Conservation (phyloP, 2,797 vertebrate genomes). For the Rachycentron canadum region DNA sequence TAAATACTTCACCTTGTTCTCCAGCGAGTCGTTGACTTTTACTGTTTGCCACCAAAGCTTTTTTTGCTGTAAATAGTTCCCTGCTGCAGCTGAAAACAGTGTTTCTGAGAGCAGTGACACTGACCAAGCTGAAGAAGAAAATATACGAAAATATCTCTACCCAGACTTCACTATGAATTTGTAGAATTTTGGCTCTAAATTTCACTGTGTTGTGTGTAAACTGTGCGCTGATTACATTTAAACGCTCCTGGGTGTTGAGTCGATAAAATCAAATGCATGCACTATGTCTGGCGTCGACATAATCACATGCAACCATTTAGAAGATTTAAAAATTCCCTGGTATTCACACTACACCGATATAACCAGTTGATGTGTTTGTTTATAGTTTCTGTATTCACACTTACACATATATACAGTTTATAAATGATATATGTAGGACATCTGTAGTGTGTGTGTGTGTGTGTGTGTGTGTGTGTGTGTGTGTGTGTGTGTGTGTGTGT, state of each 20-base stretch:
- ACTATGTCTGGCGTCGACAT: constrained; percentile 8
- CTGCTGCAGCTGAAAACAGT: neutral
- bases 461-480: neutral
- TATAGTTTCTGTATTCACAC: constrained; percentile 34
- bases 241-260: constrained; percentile 20
- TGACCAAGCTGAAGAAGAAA: neutral
- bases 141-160: neutral
- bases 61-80: neutral
- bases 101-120: neutral
- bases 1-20: neutral
- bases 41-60: neutral
- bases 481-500: constrained; percentile 7
- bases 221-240: neutral
- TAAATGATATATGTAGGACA: constrained; percentile 23
- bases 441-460: neutral
- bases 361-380: constrained; percentile 22
- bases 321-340: constrained; percentile 13
- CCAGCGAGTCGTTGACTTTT: neutral
- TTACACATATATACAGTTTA: neutral
- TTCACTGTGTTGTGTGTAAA: neutral
- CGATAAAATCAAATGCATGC: constrained; percentile 1
- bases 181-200: neutral
- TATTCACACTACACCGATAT: constrained; percentile 41
- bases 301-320: constrained; percentile 20
- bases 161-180: neutral